phyloP scores from a whole-genome alignment of 2,888 invertebrate species.

The Scrobipalpa atriplicella region DNA sequence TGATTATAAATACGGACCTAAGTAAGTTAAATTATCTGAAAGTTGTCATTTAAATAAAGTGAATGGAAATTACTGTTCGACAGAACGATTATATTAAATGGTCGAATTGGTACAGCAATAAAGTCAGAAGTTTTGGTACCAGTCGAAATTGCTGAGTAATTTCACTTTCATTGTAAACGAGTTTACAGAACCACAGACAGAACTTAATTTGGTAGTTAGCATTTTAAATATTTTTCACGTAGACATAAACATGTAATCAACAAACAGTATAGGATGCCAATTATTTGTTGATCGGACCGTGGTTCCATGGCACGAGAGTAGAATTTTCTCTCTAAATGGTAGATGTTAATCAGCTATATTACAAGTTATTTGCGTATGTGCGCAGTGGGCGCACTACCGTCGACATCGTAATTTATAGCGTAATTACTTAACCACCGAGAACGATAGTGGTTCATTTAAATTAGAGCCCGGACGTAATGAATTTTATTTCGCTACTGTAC shows the following conservation, averaged over 20 bases:
- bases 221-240: slow-evolving; percentile 29
- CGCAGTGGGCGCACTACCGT: slow-evolving; percentile 3
- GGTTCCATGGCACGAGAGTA: neutral
- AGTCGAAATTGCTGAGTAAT: slow-evolving; percentile 33
- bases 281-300: slow-evolving; percentile 10
- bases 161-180: slow-evolving; percentile 34
- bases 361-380: neutral
- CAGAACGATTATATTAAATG: slow-evolving; percentile 44
- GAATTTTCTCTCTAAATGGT: neutral
- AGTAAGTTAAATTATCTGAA: slow-evolving; percentile 29
- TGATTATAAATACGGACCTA: too few species aligned
- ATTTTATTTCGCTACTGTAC: slow-evolving; percentile 57
- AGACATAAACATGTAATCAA: slow-evolving; percentile 28
- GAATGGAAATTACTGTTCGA: slow-evolving; percentile 39
- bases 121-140: slow-evolving; percentile 34
- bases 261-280: slow-evolving; percentile 7
- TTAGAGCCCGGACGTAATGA: slow-evolving; percentile 51
- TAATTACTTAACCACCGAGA: slow-evolving; percentile 35
- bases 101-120: slow-evolving; percentile 37
- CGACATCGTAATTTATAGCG: slow-evolving; percentile 20
- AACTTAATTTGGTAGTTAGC: slow-evolving; percentile 27
- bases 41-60: slow-evolving; percentile 36
- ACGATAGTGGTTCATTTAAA: slow-evolving; percentile 49
- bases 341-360: neutral
- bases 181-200: slow-evolving; percentile 28